A percentile compares a stretch with the other conserved stretches of the same genome.
Conservation (phyloP, 2,113 vertebrate species). For the Grammomys dolichurus region DNA sequence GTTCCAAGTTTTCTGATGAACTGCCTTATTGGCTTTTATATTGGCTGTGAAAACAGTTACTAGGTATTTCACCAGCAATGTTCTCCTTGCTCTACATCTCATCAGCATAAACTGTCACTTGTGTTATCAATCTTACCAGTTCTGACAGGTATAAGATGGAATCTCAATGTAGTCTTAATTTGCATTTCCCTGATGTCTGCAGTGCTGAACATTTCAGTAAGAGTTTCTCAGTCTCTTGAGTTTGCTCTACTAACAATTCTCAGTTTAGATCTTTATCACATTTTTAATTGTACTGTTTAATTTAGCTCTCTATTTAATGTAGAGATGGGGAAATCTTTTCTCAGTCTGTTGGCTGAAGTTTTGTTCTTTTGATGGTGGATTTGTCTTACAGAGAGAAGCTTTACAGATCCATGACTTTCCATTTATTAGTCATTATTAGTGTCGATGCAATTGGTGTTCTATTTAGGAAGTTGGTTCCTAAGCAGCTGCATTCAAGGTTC, state of each 20-base stretch:
- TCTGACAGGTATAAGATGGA: not conserved
- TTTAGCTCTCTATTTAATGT: not conserved
- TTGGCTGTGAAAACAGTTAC: not conserved
- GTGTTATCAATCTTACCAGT: not conserved
- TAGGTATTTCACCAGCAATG: not conserved
- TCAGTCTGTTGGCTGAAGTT: not conserved
- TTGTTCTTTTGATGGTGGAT: not conserved
- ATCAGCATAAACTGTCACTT: not conserved
- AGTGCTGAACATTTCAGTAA: not conserved
- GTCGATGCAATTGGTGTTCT: not conserved
- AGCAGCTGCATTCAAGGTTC: not conserved
- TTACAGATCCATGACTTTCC: not conserved
- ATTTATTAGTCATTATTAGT: not conserved
- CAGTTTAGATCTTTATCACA: not conserved
- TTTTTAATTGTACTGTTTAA: not conserved
- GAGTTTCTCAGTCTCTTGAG: not conserved
- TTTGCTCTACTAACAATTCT: not conserved
- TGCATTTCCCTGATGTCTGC: not conserved
- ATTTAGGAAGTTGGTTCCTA: not conserved
- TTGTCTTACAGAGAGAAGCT: not conserved
- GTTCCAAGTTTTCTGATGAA: not conserved
- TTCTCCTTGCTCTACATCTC: not conserved
- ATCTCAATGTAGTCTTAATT: not conserved
- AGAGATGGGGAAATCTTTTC: not conserved
- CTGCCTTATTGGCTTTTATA: not conserved